phyloP scores from a whole-genome alignment of 2,888 invertebrate genomes.

The Unio pictorum region DNA sequence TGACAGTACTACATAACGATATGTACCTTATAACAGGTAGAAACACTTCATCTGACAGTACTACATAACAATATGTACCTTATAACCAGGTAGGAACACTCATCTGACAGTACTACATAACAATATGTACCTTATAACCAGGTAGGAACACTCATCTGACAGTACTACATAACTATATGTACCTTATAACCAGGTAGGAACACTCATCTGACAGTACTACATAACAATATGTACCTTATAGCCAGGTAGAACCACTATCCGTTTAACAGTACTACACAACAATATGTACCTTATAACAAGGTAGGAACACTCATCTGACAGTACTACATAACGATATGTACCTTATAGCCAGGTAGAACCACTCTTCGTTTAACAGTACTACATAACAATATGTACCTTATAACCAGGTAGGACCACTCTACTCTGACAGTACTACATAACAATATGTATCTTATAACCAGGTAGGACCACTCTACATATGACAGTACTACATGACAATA shows the following conservation, averaged over 20 bases:
- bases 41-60: slow-evolving; percentile 99
- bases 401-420: slow-evolving; percentile 92
- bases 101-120: background rate
- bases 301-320: slow-evolving; percentile 98
- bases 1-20: background rate
- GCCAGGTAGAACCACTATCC: background rate
- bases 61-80: slow-evolving; percentile 76
- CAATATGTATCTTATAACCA: too few species aligned
- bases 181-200: slow-evolving; percentile 99
- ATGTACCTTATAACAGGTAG: slow-evolving; percentile 94
- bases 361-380: too few species aligned
- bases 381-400: slow-evolving; percentile 78
- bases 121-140: slow-evolving; percentile 87
- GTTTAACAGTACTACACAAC: background rate
- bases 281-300: slow-evolving; percentile 89
- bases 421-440: too few species aligned
- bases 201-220: slow-evolving; percentile 91
- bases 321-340: slow-evolving; percentile 79
- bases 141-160: slow-evolving; percentile 83
- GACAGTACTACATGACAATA: too few species aligned
- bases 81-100: background rate
- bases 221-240: slow-evolving; percentile 69
- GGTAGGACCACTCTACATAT: too few species aligned
- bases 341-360: background rate
- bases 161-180: slow-evolving; percentile 12